A percentile compares a stretch with the other conserved stretches of the same genome.
phyloP scores from a whole-genome alignment of 2,797 vertebrate species.

The Notolabrus celidotus region DNA sequence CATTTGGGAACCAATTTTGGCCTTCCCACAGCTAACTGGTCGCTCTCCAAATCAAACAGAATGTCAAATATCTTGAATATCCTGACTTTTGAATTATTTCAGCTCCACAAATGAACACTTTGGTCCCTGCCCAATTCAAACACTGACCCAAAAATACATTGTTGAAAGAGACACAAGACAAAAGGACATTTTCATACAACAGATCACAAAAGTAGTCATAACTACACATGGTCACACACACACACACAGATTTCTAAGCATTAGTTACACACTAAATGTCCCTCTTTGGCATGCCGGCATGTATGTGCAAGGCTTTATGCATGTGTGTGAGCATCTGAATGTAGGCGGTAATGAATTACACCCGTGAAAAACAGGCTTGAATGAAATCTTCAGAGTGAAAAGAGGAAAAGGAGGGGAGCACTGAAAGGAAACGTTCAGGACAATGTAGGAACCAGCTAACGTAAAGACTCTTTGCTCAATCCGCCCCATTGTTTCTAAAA shows the following conservation, averaged over 20 bases:
- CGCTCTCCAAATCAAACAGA: constrained; percentile 26
- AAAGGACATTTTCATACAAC: not conserved
- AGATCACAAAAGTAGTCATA: constrained; percentile 1
- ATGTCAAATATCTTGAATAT: constrained; percentile 19
- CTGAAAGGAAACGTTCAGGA: constrained; percentile 40
- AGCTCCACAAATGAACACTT: too few species aligned
- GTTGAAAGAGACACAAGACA: not conserved
- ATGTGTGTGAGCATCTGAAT: constrained; percentile 18
- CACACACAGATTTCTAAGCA: not conserved
- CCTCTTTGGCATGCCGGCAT: constrained; percentile 5
- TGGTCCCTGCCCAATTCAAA: not conserved
- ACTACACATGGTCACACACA: not conserved
- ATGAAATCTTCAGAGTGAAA: constrained; percentile 25
- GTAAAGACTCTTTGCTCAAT: constrained; percentile 41
- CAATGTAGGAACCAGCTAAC: constrained; percentile 40
- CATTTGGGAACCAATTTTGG: constrained; percentile 14
- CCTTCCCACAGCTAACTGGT: not conserved
- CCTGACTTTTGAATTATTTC: too few species aligned
- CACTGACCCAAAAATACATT: too few species aligned
- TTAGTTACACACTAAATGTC: not conserved
- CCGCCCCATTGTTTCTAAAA: constrained; percentile 19
- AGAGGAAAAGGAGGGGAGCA: not conserved
- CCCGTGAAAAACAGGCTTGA: constrained; percentile 22
- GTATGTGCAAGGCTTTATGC: constrained; percentile 13
- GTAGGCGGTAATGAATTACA: constrained; percentile 45